phyloP scores from a whole-genome alignment of 2,797 vertebrate genomes.

The Pangasius mekongensis region DNA sequence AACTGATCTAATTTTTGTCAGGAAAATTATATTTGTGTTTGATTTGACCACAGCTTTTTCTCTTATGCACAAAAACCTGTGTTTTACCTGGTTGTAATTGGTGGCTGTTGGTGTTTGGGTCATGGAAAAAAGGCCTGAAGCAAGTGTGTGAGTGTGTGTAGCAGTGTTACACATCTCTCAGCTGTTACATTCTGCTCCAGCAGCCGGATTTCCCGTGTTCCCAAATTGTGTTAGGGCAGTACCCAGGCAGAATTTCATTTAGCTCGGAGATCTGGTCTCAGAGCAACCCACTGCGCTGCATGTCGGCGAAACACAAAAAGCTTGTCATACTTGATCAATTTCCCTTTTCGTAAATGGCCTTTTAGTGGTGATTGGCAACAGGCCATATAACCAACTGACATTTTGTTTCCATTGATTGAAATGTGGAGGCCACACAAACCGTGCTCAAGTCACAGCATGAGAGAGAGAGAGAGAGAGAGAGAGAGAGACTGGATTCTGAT shows the following conservation, averaged over 20 bases:
- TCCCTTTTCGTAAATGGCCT: slow-evolving; percentile 30
- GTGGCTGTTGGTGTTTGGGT: not conserved
- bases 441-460: not conserved
- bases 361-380: slow-evolving; percentile 39
- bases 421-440: slow-evolving; percentile 51
- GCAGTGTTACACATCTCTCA: not conserved
- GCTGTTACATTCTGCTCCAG: slow-evolving; percentile 19
- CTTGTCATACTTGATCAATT: slow-evolving; percentile 32
- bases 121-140: not conserved
- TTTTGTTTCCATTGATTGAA: slow-evolving; percentile 62
- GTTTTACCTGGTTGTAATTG: not conserved
- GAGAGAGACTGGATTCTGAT: not conserved
- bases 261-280: not conserved
- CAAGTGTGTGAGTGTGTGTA: not conserved
- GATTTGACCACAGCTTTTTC: not conserved
- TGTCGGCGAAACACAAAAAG: slow-evolving; percentile 24
- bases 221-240: slow-evolving; percentile 67
- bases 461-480: not conserved
- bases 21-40: not conserved
- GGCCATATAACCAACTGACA: slow-evolving; percentile 37
- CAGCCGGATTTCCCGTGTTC: slow-evolving; percentile 59
- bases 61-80: not conserved
- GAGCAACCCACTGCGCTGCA: not conserved
- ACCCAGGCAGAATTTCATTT: slow-evolving; percentile 59
- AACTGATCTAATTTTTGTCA: not conserved